These are phyloP conservation scores for Zoroaster sp. DNA, from an alignment of 53 echinoderm and acorn worm species.

Conservation along the genomic window DNA sequence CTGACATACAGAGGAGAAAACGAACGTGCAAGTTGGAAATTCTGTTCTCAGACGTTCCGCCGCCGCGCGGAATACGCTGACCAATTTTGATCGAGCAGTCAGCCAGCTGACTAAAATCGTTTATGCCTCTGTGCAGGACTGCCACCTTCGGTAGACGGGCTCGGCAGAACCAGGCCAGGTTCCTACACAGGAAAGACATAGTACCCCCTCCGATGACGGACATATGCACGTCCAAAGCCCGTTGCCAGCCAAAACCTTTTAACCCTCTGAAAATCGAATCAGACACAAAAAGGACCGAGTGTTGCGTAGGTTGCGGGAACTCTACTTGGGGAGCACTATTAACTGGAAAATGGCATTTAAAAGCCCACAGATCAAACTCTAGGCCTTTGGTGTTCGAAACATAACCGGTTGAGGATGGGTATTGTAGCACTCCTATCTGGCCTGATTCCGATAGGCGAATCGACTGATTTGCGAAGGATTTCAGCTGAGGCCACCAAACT, in stretches of 20 bases:
- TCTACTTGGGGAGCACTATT: neutral
- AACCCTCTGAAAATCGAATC: neutral
- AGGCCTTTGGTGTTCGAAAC: neutral
- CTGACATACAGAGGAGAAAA: neutral
- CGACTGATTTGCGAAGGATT: neutral
- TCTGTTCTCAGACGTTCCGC: neutral
- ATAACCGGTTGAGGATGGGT: constrained; percentile 10
- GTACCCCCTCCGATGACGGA: neutral
- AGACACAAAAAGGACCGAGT: neutral
- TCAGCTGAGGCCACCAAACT: neutral
- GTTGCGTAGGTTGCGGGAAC: neutral
- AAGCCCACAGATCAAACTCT: neutral
- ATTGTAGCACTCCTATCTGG: neutral
- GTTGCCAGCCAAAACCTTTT: constrained; percentile 1
- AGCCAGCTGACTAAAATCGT: neutral
- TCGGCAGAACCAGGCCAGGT: neutral
- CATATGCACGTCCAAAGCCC: neutral
- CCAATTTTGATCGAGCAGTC: neutral
- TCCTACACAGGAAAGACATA: neutral
- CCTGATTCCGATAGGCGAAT: neutral
- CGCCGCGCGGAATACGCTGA: neutral
- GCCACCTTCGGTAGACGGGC: neutral
- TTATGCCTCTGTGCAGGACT: constrained; percentile 5
- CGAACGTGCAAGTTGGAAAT: neutral
- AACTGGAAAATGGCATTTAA: neutral